These are phyloP conservation scores for Carettochelys insculpta DNA, from an alignment of 2,113 vertebrate species.

Conservation along the genomic window DNA sequence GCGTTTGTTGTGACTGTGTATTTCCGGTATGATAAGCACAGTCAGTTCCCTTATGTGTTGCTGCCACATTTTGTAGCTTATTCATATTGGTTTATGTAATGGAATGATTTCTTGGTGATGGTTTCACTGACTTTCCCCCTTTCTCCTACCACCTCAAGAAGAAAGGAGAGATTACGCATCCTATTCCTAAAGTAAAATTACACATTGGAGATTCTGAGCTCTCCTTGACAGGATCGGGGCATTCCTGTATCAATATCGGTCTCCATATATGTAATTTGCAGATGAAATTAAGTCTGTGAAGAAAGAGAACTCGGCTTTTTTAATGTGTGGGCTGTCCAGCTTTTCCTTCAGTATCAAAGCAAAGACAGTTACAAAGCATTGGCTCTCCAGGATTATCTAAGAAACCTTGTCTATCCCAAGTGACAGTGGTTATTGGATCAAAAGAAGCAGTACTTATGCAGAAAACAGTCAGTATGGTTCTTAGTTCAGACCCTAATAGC, in stretches of 20 bases:
- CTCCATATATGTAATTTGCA: conserved; percentile 62
- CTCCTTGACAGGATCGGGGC: conserved; percentile 2
- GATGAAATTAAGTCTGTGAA: conserved; percentile 66
- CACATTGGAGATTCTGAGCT: background rate
- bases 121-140: conserved; percentile 5
- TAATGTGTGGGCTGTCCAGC: conserved; percentile 56
- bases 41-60: accelerated
- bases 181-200: conserved; percentile 47
- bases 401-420: conserved; percentile 52
- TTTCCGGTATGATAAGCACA: no score
- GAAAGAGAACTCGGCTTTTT: conserved; percentile 60
- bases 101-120: background rate
- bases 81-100: accelerated
- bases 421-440: background rate
- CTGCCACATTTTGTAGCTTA: accelerated
- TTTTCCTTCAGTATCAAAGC: conserved; percentile 64
- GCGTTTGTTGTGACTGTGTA: background rate
- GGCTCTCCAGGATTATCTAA: conserved; percentile 42
- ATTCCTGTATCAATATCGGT: conserved; percentile 38
- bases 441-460: conserved; percentile 48
- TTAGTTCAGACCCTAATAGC: conserved; percentile 26
- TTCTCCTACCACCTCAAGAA: background rate
- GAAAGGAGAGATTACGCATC: conserved; percentile 30
- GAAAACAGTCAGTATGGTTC: background rate
- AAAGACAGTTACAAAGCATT: background rate